These are phyloP conservation scores for Stigmatopora nigra DNA, from an alignment of 2,113 vertebrate genomes.

Conservation along the genomic window DNA sequence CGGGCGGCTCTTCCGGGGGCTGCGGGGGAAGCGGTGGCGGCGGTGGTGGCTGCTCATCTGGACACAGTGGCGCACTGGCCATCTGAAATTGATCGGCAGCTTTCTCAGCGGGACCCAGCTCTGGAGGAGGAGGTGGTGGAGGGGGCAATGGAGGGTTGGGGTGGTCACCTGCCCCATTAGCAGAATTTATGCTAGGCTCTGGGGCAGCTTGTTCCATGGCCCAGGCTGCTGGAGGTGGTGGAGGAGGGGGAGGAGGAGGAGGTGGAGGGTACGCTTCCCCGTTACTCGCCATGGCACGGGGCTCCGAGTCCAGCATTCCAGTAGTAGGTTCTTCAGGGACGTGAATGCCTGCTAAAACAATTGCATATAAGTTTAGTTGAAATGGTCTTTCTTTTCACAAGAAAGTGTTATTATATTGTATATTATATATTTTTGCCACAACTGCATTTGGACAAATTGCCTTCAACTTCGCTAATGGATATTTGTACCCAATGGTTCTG, in stretches of 20 bases:
- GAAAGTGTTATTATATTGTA: too few relatives aligned
- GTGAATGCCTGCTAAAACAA: constrained; percentile 35
- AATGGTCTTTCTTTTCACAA: too few relatives aligned
- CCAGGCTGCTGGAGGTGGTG: constrained; percentile 54
- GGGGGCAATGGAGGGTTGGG: constrained; percentile 9
- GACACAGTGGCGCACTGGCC: constrained; percentile 42
- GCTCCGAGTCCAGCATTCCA: constrained; percentile 68
- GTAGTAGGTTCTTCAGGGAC: constrained; percentile 45
- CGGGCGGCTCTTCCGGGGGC: constrained; percentile 33
- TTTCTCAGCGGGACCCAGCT: constrained; percentile 51
- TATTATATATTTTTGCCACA: too few relatives aligned
- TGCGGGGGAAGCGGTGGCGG: constrained; percentile 29
- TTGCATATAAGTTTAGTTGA: too few relatives aligned
- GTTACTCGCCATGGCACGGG: constrained; percentile 58
- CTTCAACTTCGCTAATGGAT: too few relatives aligned
- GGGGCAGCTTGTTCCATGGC: constrained; percentile 47
- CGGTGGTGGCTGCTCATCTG: constrained; percentile 35
- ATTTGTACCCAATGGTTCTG: neutral
- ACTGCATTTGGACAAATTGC: too few relatives aligned
- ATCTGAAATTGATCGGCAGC: constrained; percentile 58
- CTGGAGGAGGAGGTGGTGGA: neutral
- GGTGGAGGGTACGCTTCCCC: constrained; percentile 56
- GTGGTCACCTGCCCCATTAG: constrained; percentile 36
- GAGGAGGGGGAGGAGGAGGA: constrained; percentile 49
- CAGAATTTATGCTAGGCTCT: constrained; percentile 33